These are phyloP conservation scores for Procambarus virginalis DNA, from an alignment of 1,140 invertebrate genomes.

Conservation along the genomic window DNA sequence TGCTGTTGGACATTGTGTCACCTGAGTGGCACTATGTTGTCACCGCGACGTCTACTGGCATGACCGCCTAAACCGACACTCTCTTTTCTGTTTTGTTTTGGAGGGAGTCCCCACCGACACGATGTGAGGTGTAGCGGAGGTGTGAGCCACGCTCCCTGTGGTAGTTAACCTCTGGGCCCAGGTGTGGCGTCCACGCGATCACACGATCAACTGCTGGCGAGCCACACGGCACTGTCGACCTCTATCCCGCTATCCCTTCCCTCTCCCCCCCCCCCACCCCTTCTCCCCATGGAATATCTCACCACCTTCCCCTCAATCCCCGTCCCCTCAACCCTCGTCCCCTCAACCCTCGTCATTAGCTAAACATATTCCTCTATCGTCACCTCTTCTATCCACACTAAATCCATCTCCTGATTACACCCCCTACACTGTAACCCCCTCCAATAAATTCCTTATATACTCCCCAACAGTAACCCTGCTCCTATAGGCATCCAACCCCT, in stretches of 20 bases:
- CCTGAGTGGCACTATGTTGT: background rate
- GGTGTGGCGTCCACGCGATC: conserved; percentile 31
- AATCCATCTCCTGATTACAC: too few relatives aligned
- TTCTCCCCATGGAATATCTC: background rate
- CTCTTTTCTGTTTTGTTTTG: too few relatives aligned
- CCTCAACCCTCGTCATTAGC: background rate
- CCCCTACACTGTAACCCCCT: too few relatives aligned
- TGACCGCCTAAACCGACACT: background rate
- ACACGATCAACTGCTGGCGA: conserved; percentile 36
- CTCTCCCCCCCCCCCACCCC: background rate
- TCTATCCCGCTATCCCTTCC: background rate
- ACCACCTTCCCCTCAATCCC: background rate
- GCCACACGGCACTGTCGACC: background rate
- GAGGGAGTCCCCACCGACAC: background rate
- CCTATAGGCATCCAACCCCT: too few relatives aligned
- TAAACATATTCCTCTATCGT: too few relatives aligned
- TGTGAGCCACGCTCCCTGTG: conserved; percentile 3
- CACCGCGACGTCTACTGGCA: background rate
- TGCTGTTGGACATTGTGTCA: conserved; percentile 21
- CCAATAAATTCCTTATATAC: too few relatives aligned
- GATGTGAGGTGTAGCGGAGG: background rate
- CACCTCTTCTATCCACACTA: too few relatives aligned
- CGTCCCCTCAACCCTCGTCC: background rate
- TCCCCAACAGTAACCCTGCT: too few relatives aligned
- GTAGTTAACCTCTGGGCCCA: background rate